Evolutionary conservation across 2,113 vertebrate genomes (phyloP).

Genomic region (Neogobius melanostomus): DNA sequence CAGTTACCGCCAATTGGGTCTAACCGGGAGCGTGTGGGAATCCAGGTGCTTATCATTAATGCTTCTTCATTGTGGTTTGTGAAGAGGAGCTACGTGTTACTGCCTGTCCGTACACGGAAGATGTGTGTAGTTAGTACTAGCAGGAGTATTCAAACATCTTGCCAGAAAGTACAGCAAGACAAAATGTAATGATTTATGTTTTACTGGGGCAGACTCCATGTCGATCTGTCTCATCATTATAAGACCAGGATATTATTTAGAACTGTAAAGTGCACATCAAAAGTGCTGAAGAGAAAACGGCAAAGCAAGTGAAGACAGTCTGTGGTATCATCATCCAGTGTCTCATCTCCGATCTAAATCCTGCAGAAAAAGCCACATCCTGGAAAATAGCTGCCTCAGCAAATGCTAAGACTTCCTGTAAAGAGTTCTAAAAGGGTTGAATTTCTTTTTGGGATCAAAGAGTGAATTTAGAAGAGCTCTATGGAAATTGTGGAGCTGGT

Average conservation of each 20-base stretch:
- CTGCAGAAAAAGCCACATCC: constrained; percentile 67
- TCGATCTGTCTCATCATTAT: constrained; percentile 45
- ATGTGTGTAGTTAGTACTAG: constrained; percentile 24
- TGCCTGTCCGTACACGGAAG: constrained; percentile 50
- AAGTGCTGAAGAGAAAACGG: constrained; percentile 47
- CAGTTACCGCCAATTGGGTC: constrained; percentile 68
- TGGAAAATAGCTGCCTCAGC: constrained; percentile 43
- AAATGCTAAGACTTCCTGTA: constrained; percentile 59
- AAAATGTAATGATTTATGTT: constrained; percentile 8
- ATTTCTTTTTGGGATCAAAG: constrained; percentile 58
- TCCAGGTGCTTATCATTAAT: constrained; percentile 78
- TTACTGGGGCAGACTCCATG: constrained; percentile 7
- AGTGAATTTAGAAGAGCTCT: constrained; percentile 24
- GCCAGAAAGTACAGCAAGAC: constrained; percentile 33
- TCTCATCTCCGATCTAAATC: constrained; percentile 59
- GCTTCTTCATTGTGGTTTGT: constrained; percentile 57
- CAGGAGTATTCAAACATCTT: constrained; percentile 12
- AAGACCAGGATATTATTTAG: constrained; percentile 47
- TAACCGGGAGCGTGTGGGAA: constrained; percentile 72
- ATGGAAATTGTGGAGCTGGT: constrained; percentile 35
- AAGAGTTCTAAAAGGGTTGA: constrained; percentile 52
- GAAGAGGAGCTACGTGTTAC: constrained; percentile 64
- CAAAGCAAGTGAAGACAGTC: constrained; percentile 61
- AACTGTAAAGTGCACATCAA: constrained; percentile 23
- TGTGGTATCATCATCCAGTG: constrained; percentile 30